Conservation (phyloP, 1,140 invertebrate genomes). For the Magallana angulata region DNA sequence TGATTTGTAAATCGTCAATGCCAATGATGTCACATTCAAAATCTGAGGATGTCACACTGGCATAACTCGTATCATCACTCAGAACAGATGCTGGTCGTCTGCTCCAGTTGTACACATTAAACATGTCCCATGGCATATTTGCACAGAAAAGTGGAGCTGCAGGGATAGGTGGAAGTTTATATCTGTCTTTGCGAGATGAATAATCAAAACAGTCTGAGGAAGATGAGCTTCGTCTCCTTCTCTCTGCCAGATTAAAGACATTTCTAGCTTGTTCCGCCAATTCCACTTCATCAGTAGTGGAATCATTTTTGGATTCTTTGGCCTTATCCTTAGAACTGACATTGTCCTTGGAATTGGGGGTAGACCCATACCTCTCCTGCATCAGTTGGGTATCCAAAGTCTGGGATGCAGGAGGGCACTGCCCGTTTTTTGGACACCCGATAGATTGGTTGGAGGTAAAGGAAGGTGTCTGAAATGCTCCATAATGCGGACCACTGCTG, state of each 20-base stretch:
- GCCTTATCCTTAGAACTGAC: constrained; percentile 35
- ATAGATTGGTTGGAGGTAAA: constrained; percentile 58
- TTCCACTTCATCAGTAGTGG: neutral
- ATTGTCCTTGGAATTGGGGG: constrained; percentile 53
- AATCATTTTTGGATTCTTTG: neutral
- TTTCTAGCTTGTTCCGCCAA: constrained; percentile 15
- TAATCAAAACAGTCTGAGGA: constrained; percentile 1
- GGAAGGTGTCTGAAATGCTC: constrained; percentile 55
- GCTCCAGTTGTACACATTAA: neutral
- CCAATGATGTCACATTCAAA: constrained; percentile 72
- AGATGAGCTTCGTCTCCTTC: neutral
- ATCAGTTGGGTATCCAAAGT: constrained; percentile 65
- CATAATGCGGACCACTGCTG: constrained; percentile 36
- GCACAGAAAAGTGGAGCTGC: neutral
- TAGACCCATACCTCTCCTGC: constrained; percentile 65
- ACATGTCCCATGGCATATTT: constrained; percentile 30
- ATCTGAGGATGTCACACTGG: constrained; percentile 58
- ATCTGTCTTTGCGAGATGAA: neutral
- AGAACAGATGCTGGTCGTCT: constrained; percentile 46
- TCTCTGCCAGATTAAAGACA: neutral
- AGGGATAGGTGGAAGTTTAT: neutral
- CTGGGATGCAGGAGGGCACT: constrained; percentile 67
- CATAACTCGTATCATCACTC: constrained; percentile 50
- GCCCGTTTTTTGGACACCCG: constrained; percentile 70
- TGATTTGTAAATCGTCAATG: constrained; percentile 73